phyloP scores from a whole-genome alignment of 2,888 invertebrate species.

The Drosophila histrio region DNA sequence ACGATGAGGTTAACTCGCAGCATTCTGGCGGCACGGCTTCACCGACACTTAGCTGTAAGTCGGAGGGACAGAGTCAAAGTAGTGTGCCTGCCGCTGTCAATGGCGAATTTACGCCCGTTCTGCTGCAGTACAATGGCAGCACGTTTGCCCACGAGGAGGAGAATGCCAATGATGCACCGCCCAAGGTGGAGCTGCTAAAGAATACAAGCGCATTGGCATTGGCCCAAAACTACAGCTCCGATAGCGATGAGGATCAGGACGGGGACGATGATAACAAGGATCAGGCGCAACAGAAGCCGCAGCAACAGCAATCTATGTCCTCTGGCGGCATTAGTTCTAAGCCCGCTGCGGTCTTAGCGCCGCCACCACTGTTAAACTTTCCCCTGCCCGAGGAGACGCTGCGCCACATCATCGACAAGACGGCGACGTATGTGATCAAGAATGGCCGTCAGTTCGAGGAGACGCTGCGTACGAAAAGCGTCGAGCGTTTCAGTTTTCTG shows the following conservation, averaged over 20 bases:
- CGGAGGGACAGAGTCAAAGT: conserved; percentile 55
- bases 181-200: conserved; percentile 81
- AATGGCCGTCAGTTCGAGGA: conserved; percentile 97
- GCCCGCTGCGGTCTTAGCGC: conserved; percentile 27
- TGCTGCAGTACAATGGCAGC: conserved; percentile 81
- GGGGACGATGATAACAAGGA: conserved; percentile 83
- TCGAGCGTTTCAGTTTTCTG: conserved; percentile 94
- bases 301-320: not conserved
- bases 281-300: conserved; percentile 3
- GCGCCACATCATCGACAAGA: conserved; percentile 96
- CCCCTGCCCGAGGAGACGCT: conserved; percentile 91
- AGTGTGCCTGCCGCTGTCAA: conserved; percentile 5
- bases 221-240: conserved; percentile 86
- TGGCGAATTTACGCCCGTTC: conserved; percentile 77
- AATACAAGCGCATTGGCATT: conserved; percentile 84
- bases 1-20: conserved; percentile 69
- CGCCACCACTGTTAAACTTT: conserved; percentile 80
- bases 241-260: conserved; percentile 84
- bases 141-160: conserved; percentile 69
- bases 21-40: conserved; percentile 66
- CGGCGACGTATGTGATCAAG: conserved; percentile 97
- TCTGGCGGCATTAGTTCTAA: not conserved
- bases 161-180: conserved; percentile 44
- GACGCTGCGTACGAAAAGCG: conserved; percentile 92
- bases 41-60: conserved; percentile 59